A percentile compares a stretch with the other conserved stretches of the same genome.
phyloP scores from a whole-genome alignment of 1,140 invertebrate genomes.

The Hycleus cichorii region DNA sequence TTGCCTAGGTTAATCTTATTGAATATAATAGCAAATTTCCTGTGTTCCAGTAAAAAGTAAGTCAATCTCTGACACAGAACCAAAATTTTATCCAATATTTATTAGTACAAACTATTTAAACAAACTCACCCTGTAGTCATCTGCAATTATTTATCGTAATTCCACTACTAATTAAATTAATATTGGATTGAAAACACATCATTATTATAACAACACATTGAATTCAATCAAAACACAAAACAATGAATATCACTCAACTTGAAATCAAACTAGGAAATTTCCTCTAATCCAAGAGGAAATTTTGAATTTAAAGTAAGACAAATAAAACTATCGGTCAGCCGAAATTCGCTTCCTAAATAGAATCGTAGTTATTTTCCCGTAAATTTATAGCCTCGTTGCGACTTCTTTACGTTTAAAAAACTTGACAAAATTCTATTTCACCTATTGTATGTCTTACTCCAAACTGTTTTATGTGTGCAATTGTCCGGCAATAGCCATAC shows the following conservation, averaged over 20 bases:
- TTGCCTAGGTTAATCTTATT: constrained; percentile 24
- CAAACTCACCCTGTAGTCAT: constrained; percentile 34
- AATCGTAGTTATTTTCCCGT: no score
- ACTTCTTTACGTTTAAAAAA: no score
- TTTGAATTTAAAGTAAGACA: no score
- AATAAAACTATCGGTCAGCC: no score
- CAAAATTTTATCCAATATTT: constrained; percentile 8
- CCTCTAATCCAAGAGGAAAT: no score
- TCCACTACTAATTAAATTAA: constrained; percentile 12
- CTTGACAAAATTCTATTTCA: constrained; percentile 14
- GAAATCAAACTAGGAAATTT: background rate
- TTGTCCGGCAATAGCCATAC: constrained; percentile 34
- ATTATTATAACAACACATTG: constrained; percentile 27
- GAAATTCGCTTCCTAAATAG: no score
- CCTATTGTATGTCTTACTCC: constrained; percentile 27
- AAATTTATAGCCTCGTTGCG: no score
- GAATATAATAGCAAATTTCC: constrained; percentile 29
- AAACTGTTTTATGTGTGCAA: constrained; percentile 32
- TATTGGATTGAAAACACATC: constrained; percentile 26
- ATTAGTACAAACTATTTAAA: background rate
- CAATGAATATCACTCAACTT: no score
- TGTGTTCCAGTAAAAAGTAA: constrained; percentile 26
- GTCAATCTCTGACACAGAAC: constrained; percentile 20
- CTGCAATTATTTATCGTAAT: constrained; percentile 28
- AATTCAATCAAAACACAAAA: no score